Percentiles rank a stretch among this genome's conserved stretches.
These are phyloP conservation scores for Pammene aurita DNA, from an alignment of 2,888 invertebrate species.

Conservation along the genomic window DNA sequence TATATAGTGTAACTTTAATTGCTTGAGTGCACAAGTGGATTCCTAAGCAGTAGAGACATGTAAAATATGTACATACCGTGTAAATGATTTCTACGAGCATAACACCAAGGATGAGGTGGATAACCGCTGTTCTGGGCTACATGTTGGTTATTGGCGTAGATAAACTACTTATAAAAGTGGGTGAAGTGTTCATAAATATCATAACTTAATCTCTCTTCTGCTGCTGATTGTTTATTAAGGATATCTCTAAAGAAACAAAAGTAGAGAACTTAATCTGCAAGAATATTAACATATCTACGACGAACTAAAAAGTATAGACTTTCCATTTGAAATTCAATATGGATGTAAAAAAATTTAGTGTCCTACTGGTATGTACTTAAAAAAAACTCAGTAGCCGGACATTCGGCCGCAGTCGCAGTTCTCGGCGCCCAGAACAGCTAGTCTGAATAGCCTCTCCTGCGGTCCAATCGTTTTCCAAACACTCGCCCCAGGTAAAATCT, in stretches of 20 bases:
- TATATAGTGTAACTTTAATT: slow-evolving; percentile 13
- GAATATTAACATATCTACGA: too few relatives aligned
- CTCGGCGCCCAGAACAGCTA: slow-evolving; percentile 47
- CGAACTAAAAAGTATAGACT: too few relatives aligned
- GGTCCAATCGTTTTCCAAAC: slow-evolving; percentile 33
- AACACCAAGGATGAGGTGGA: not conserved
- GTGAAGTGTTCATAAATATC: too few relatives aligned
- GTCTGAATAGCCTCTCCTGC: slow-evolving; percentile 59
- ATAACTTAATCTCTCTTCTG: too few relatives aligned
- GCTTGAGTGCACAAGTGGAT: not conserved
- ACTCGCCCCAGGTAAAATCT: not conserved
- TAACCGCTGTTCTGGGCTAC: not conserved
- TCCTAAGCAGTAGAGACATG: not conserved
- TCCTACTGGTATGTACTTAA: too few relatives aligned
- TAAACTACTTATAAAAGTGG: not conserved
- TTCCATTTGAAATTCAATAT: too few relatives aligned
- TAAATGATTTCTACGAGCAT: not conserved
- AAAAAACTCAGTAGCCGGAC: slow-evolving; percentile 1
- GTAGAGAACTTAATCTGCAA: too few relatives aligned
- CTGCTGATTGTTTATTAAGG: too few relatives aligned
- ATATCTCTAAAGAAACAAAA: too few relatives aligned
- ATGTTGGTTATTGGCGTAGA: not conserved
- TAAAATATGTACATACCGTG: too few relatives aligned
- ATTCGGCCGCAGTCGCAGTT: not conserved
- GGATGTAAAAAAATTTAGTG: too few relatives aligned